These are phyloP conservation scores for Drosophila eohydei DNA, from an alignment of 2,888 invertebrate genomes.

Conservation along the genomic window DNA sequence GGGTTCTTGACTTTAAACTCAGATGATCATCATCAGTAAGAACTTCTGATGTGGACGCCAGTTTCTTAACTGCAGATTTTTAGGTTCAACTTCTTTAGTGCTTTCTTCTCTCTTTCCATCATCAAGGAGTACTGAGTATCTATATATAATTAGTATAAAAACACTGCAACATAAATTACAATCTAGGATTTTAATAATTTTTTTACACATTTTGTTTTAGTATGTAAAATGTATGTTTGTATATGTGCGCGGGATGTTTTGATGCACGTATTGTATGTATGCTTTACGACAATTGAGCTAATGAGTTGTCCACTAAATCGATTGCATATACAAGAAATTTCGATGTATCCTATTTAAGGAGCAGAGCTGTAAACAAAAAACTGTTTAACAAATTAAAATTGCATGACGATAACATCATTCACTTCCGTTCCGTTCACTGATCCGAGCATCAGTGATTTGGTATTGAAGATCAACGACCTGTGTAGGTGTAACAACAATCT, in stretches of 20 bases:
- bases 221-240: not conserved
- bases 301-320: not conserved
- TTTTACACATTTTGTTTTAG: not conserved
- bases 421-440: not conserved
- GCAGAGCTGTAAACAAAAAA: slow-evolving; percentile 5
- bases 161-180: too few relatives aligned
- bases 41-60: too few relatives aligned
- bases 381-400: slow-evolving; percentile 18
- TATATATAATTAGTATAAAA: too few relatives aligned
- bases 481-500: not conserved
- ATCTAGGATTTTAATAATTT: not conserved
- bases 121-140: too few relatives aligned
- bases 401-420: slow-evolving; percentile 2
- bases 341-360: slow-evolving; percentile 10
- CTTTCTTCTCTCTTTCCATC: too few relatives aligned
- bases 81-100: too few relatives aligned
- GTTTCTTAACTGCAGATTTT: too few relatives aligned
- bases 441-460: not conserved
- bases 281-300: not conserved
- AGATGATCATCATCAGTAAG: too few relatives aligned
- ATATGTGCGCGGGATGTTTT: not conserved
- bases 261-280: not conserved
- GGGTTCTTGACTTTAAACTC: too few relatives aligned
- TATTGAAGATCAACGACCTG: not conserved
- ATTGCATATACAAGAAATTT: slow-evolving; percentile 39